Evolutionary conservation across 2,797 vertebrate species (phyloP).

Genomic region (Vipera latastei): DNA sequence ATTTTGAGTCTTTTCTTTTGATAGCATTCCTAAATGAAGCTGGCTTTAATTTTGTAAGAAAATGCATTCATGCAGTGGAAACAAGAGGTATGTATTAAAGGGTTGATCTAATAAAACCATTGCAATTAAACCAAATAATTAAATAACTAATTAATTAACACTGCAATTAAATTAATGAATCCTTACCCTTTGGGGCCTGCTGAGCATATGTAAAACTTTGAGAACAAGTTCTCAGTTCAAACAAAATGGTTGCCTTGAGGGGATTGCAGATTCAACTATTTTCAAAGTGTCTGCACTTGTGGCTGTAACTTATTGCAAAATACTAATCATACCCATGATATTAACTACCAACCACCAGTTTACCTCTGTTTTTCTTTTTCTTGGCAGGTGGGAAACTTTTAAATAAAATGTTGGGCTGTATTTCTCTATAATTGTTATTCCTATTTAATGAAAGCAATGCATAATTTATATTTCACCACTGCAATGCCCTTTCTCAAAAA

Average conservation of each 20-base stretch:
- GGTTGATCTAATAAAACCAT: not conserved
- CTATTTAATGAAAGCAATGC: not conserved
- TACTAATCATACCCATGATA: not conserved
- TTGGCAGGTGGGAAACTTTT: not conserved
- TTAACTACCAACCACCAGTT: not conserved
- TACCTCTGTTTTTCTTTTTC: not conserved
- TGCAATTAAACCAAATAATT: not conserved
- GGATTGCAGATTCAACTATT: not conserved
- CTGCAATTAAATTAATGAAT: not conserved
- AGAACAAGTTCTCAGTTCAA: not conserved
- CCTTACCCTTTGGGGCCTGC: not conserved
- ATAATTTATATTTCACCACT: not conserved
- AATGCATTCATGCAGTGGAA: conserved; percentile 92
- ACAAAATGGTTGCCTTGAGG: not conserved
- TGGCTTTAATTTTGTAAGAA: conserved; percentile 93
- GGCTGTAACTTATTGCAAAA: not conserved
- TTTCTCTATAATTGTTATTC: not conserved
- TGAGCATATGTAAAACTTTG: not conserved
- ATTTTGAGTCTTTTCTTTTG: conserved; percentile 54
- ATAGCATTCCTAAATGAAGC: conserved; percentile 93
- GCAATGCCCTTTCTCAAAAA: not conserved
- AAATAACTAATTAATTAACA: not conserved
- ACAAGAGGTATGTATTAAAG: conserved; percentile 77
- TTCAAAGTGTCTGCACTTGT: not conserved
- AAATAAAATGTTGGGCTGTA: not conserved